A percentile compares a stretch with the other conserved stretches of the same genome.
phyloP scores from a whole-genome alignment of 2,888 invertebrate species.

The Lepeophtheirus nordmannii region DNA sequence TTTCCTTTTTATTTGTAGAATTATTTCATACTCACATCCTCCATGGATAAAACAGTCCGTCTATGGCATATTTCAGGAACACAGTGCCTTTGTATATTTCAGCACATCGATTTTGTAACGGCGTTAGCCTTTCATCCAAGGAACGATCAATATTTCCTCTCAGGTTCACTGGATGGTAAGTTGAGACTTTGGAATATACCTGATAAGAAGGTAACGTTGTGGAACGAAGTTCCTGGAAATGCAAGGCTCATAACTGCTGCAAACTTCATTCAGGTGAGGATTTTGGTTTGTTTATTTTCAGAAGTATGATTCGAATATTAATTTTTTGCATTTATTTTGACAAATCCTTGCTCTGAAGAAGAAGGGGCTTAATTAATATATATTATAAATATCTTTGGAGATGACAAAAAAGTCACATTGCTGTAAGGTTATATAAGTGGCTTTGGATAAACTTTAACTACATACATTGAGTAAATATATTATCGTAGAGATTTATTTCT shows the following conservation, averaged over 20 bases:
- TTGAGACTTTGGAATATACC: slow-evolving; percentile 98
- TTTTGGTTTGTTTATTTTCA: background rate
- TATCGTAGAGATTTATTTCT: too few species aligned
- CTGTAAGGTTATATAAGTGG: too few species aligned
- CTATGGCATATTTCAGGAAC: slow-evolving; percentile 94
- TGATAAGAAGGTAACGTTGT: slow-evolving; percentile 93
- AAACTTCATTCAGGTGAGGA: slow-evolving; percentile 59
- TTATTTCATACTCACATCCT: slow-evolving; percentile 89
- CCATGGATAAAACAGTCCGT: slow-evolving; percentile 94
- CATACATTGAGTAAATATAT: too few species aligned
- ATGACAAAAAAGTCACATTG: too few species aligned
- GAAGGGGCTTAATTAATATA: too few species aligned
- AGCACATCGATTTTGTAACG: slow-evolving; percentile 97
- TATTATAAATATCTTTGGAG: too few species aligned
- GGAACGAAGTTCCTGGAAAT: slow-evolving; percentile 92
- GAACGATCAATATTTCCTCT: slow-evolving; percentile 67
- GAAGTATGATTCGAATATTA: too few species aligned
- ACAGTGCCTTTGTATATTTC: slow-evolving; percentile 95
- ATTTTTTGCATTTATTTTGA: too few species aligned
- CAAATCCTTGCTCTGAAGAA: too few species aligned
- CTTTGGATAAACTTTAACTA: too few species aligned
- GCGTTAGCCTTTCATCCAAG: slow-evolving; percentile 95
- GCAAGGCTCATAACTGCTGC: slow-evolving; percentile 89
- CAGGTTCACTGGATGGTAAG: slow-evolving; percentile 93
- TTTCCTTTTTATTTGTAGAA: slow-evolving; percentile 41